Evolutionary conservation across 1,140 invertebrate species (phyloP), one percentile per base, ranked within the genome.

Genomic region (Heliconius himera): DNA sequence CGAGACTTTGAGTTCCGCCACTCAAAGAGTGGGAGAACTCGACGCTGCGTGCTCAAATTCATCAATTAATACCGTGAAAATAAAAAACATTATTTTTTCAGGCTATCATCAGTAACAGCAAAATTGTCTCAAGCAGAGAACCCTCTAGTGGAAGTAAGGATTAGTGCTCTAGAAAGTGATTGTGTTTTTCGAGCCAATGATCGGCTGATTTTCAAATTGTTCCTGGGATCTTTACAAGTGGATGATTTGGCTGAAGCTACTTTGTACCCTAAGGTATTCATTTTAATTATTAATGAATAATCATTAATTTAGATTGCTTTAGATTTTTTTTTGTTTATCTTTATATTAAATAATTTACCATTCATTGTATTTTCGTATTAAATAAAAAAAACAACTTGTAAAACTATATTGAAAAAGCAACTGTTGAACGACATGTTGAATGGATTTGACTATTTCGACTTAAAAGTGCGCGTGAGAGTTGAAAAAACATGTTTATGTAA

Each of bases 161-260:
- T 96, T 54, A 84, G 90, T 77, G 96, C 96, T 1, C 85, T 97
- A n/a, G 97, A 98, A 91, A 96, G 96, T 83, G 96, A 97, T 94
- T 97, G 96, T 87, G 95, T 97, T 76, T 97, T 97, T 87, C 96
- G 97, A 90, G 97, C 97, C n/a, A 97, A 97, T 87, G 97, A 97
- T 83, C 95, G 97, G 83, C 97, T 97, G 93, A 96, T 97, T 38
- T 95, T 98, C 79, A 95, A 97, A 79, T 95, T 96, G 56, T 96
- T 96, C 87, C 92, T 98, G 1, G 96, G 96, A 71, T 96, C 96
- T 22, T 88, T 98, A 20, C 95, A 95, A 22, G 93, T 98, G 18
- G 96, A 98, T 84, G 97, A 98, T 91, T 88, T 97, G 4, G 96
- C 96, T 46, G 96, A 97, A 79, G 95, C 96, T 66, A 97, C 97